Base-by-base conservation (phyloP, 2,888 invertebrate genomes). In the Dicyrtoma fusca region DNA sequence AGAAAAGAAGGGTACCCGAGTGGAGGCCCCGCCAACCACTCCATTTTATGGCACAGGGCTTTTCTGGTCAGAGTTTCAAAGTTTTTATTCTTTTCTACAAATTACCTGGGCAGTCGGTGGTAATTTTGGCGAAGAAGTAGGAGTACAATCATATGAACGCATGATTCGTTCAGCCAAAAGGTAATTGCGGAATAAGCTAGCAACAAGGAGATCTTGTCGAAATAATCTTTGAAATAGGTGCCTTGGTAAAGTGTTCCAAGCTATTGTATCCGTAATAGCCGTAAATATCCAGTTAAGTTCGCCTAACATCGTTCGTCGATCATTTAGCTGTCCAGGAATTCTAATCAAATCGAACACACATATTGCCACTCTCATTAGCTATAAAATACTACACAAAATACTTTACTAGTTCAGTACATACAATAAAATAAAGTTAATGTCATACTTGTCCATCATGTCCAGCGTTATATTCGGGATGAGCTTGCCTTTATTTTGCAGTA, bases 281-380 rank as follows among this genome's bases (percentile, higher is more conserved):
- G 99, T 99, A 86, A 99, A 99, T 83, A 99, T 97, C 99, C 99
- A 99, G 87, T 99, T 99, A 74, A 99, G 86, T 86, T 99, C 98
- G 62, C 99, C 99, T 79, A 98, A 87, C 94, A 98, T 95, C 34
- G 99, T 97, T 81, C 96, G 88, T 21, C 97, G 88, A 86, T 98
- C 97, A 79, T 92, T 92, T 80, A 97, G 88, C 83, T 92, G 92
- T 1, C 99, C 99, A 8, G 98, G 98, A 81, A 99, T 95, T 85
- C 94, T 94, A 78, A 61, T 64, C 8, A 14, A 64, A 62, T 21
- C 8, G 49, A 11, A 26, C 23, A 26, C n/a, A n/a, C n/a, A n/a
- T n/a, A n/a, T n/a, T n/a, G n/a, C n/a, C n/a, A n/a, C n/a, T n/a
- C n/a, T n/a, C n/a, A n/a, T n/a, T n/a, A n/a, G n/a, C n/a, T n/a